phyloP scores from a whole-genome alignment of 2,888 invertebrate species.

The Leptinotarsa juncta region DNA sequence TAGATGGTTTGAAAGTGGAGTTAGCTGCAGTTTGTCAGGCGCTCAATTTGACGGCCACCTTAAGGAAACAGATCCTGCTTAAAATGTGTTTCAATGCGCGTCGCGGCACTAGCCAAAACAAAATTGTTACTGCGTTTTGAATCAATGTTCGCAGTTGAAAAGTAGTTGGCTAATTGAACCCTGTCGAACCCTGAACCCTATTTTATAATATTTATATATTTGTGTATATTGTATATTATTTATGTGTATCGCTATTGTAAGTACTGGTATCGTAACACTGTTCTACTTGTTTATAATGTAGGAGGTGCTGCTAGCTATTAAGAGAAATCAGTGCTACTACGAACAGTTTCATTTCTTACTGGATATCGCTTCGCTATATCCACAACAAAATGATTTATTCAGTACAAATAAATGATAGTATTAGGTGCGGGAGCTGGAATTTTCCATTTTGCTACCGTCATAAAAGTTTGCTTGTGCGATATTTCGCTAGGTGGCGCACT shows the following conservation, averaged over 20 bases:
- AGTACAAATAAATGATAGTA: slow-evolving; percentile 3
- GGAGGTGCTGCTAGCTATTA: neutral
- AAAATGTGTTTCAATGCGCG: too few relatives aligned
- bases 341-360: neutral
- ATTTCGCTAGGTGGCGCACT: neutral
- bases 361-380: neutral
- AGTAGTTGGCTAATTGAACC: too few relatives aligned
- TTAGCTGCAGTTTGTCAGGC: too few relatives aligned
- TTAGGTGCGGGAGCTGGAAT: neutral
- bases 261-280: neutral
- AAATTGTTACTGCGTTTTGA: too few relatives aligned
- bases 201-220: slow-evolving; percentile 18
- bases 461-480: too few relatives aligned
- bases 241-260: neutral
- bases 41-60: too few relatives aligned
- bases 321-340: neutral
- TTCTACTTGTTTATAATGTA: slow-evolving; percentile 13
- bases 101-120: too few relatives aligned
- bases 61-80: too few relatives aligned
- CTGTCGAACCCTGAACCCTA: neutral
- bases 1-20: too few relatives aligned
- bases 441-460: neutral
- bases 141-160: too few relatives aligned
- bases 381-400: neutral
- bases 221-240: slow-evolving; percentile 20